Percentiles rank a stretch among this genome's conserved stretches.
Evolutionary conservation across 1,140 invertebrate genomes (phyloP).

Genomic region (Diabrotica virgifera): DNA sequence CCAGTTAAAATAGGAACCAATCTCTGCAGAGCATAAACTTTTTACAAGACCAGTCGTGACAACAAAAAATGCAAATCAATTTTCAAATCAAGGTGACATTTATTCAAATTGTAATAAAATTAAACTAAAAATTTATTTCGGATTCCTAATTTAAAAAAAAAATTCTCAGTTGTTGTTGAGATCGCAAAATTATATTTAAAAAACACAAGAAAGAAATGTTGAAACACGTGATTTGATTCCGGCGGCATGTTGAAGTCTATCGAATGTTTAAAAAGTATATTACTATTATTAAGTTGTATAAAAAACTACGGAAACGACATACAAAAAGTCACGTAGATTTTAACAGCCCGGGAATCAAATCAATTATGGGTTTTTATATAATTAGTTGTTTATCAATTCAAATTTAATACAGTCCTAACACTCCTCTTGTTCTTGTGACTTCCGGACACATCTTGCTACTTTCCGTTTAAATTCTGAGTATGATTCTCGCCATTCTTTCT

Average conservation of each 20-base stretch:
- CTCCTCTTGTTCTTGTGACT: conserved; percentile 99
- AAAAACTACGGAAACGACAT: conserved; percentile 20
- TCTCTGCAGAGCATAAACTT: too few relatives aligned
- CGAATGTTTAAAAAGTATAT: conserved; percentile 5
- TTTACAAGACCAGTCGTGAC: neutral
- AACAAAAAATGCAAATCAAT: conserved; percentile 14
- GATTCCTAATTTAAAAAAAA: conserved; percentile 10
- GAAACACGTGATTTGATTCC: conserved; percentile 8
- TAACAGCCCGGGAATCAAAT: conserved; percentile 16
- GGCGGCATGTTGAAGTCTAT: conserved; percentile 7
- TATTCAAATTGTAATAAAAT: neutral
- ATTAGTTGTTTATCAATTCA: conserved; percentile 14
- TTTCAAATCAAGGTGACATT: too few relatives aligned
- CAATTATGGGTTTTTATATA: neutral
- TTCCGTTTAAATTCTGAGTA: conserved; percentile 96
- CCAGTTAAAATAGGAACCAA: too few relatives aligned
- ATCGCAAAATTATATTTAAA: conserved; percentile 8
- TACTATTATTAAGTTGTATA: conserved; percentile 13
- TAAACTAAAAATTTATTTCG: conserved; percentile 14
- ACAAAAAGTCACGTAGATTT: conserved; percentile 15
- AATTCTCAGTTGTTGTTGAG: conserved; percentile 17
- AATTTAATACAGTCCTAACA: conserved; percentile 55
- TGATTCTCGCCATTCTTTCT: conserved; percentile 98
- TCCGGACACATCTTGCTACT: conserved; percentile 95
- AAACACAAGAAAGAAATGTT: conserved; percentile 1